Conservation (phyloP, 2,797 vertebrate species). For the Netta rufina region DNA sequence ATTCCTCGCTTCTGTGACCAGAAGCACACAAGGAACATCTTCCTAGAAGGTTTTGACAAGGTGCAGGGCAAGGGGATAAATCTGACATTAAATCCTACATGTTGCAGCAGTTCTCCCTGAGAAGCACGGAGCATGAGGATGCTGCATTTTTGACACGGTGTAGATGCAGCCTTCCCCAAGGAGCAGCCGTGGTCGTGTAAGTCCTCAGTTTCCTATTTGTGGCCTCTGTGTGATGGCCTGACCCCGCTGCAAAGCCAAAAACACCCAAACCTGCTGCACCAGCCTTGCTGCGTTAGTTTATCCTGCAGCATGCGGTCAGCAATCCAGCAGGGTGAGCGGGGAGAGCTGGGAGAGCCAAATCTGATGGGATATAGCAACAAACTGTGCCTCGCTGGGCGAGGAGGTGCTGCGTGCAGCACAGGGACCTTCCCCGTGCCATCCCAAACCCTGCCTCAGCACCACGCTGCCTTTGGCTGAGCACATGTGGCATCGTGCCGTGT, state of each 20-base stretch:
- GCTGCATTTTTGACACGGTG: not conserved
- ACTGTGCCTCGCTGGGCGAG: fast-evolving
- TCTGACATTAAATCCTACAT: not conserved
- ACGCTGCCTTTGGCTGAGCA: fast-evolving
- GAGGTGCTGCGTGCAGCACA: not conserved
- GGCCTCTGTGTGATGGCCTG: not conserved
- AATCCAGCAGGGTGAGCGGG: not conserved
- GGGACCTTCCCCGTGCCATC: not conserved
- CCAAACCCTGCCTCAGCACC: not conserved
- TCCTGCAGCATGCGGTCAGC: not conserved
- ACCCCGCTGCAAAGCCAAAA: not conserved
- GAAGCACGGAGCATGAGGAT: not conserved
- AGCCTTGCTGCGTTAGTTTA: not conserved
- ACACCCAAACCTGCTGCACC: too few species aligned
- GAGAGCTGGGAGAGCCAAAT: too few species aligned
- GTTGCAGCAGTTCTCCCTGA: not conserved
- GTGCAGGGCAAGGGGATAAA: not conserved
- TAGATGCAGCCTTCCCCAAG: not conserved
- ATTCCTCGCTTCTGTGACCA: not conserved
- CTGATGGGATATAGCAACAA: too few species aligned
- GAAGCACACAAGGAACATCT: not conserved
- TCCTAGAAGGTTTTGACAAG: not conserved
- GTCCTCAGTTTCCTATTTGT: not conserved
- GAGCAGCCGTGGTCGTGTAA: fast-evolving
- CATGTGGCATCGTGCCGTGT: fast-evolving